Percentiles rank a stretch among this genome's conserved stretches.
These are phyloP conservation scores for Melopsittacus undulatus DNA, from an alignment of 2,797 vertebrate species.

Conservation along the genomic window DNA sequence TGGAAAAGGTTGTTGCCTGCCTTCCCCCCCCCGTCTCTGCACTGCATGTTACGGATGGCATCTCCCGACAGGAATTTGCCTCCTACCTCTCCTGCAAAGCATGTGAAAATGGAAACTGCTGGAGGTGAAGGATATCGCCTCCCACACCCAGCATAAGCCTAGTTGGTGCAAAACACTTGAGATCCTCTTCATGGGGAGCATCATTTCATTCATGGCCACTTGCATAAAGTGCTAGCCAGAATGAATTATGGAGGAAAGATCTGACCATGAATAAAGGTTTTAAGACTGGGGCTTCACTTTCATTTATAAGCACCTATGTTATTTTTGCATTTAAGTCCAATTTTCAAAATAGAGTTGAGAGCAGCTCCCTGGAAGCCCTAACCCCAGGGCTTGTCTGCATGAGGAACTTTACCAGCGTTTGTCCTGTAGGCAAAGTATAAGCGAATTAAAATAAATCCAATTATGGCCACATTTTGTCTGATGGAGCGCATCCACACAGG, in stretches of 20 bases:
- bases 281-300: neutral
- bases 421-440: conserved; percentile 2
- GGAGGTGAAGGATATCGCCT: neutral
- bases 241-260: neutral
- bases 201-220: neutral
- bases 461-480: conserved; percentile 23
- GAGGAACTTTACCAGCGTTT: neutral
- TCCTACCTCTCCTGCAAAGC: neutral
- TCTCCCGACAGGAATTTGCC: rapidly evolving
- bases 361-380: neutral
- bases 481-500: neutral
- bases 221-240: neutral
- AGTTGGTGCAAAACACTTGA: neutral
- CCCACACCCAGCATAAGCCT: neutral
- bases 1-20: neutral
- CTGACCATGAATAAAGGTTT: neutral
- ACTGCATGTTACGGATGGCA: neutral
- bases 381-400: neutral
- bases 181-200: neutral
- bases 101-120: neutral
- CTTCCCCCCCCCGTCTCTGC: neutral
- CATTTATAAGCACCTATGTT: neutral
- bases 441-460: conserved; percentile 47
- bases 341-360: neutral
- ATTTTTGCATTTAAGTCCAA: neutral